Conservation (phyloP, 2,888 invertebrate species). For the Ormyrus nitidulus region DNA sequence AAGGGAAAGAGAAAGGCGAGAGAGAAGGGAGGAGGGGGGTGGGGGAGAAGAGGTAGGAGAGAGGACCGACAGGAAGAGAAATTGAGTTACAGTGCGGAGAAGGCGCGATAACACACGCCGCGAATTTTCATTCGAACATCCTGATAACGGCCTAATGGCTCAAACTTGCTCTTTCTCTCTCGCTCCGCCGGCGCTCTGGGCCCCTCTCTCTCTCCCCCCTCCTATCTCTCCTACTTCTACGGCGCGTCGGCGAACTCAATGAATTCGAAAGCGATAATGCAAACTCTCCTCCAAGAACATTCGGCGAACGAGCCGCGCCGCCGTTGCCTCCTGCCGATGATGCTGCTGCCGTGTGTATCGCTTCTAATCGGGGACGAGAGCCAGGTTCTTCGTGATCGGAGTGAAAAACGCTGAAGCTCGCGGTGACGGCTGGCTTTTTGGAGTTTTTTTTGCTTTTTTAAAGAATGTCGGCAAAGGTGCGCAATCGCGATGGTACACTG, state of each 20-base stretch:
- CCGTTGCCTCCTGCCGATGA: background rate
- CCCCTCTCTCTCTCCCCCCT: background rate
- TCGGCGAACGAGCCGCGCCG: conserved; percentile 51
- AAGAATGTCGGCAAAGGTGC: no score
- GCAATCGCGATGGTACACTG: no score
- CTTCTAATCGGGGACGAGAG: conserved; percentile 57
- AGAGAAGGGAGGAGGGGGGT: conserved; percentile 31
- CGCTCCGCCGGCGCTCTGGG: background rate
- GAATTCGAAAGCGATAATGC: conserved; percentile 72
- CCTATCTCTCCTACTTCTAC: background rate
- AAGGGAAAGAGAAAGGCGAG: background rate
- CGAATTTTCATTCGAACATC: conserved; percentile 69
- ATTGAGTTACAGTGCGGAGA: conserved; percentile 60
- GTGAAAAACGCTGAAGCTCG: no score
- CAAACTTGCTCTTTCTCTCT: conserved; percentile 63
- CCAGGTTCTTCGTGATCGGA: no score
- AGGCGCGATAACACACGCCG: conserved; percentile 60
- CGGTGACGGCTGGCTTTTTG: no score
- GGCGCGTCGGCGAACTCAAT: conserved; percentile 65
- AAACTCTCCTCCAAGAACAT: conserved; percentile 64
- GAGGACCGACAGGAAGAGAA: conserved; percentile 56
- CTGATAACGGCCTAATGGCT: conserved; percentile 69
- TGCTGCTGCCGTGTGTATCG: conserved; percentile 30
- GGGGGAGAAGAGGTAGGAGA: conserved; percentile 35
- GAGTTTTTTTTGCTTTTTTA: no score